phyloP scores from a whole-genome alignment of 2,113 vertebrate species.

The Acrocephalus arundinaceus region DNA sequence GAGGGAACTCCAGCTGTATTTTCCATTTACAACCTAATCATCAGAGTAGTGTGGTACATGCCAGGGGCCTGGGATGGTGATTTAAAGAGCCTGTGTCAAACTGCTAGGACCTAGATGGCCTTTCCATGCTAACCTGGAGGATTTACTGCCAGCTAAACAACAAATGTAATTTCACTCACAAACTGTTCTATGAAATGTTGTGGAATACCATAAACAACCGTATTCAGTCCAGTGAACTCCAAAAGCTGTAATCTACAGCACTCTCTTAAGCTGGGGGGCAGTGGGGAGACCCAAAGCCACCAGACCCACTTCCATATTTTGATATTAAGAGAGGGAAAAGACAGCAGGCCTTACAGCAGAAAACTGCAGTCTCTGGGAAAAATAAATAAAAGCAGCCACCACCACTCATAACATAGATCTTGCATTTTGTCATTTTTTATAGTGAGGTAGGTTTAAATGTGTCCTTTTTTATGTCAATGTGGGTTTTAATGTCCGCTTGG shows the following conservation, averaged over 20 bases:
- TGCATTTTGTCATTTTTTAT: not conserved
- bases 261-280: not conserved
- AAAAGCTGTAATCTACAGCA: constrained; percentile 14
- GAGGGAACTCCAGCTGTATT: constrained; percentile 39
- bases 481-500: fast-evolving
- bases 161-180: constrained; percentile 56
- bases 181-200: constrained; percentile 45
- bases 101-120: constrained; percentile 39
- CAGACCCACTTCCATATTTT: not conserved
- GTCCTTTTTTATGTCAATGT: not conserved
- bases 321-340: not conserved
- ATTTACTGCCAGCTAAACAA: constrained; percentile 62
- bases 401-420: not conserved
- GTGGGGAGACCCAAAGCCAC: not conserved
- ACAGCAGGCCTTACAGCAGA: not conserved
- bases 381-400: not conserved
- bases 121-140: constrained; percentile 43
- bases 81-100: constrained; percentile 65
- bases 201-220: constrained; percentile 43
- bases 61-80: constrained; percentile 29
- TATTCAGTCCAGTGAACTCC: not conserved
- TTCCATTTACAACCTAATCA: constrained; percentile 70
- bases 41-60: constrained; percentile 13
- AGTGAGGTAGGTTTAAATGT: not conserved
- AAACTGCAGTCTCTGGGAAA: not conserved